These are phyloP conservation scores for Desmodus rotundus DNA, from an alignment of 2,113 vertebrate species.

Conservation along the genomic window DNA sequence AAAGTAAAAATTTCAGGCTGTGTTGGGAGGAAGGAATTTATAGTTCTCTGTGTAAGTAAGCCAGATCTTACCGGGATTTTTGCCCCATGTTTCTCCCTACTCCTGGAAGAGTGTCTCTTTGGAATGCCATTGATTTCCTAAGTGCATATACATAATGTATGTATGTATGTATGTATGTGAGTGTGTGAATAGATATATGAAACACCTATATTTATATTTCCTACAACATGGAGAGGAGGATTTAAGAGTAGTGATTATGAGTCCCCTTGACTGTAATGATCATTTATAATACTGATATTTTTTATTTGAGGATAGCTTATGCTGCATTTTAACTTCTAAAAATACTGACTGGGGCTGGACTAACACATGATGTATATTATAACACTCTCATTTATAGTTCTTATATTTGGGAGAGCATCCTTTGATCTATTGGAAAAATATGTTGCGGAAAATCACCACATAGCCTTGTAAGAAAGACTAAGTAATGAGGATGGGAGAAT, in stretches of 20 bases:
- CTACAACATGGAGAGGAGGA: not conserved
- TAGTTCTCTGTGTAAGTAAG: not conserved
- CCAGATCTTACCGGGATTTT: not conserved
- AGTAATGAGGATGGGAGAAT: not conserved
- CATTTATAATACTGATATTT: not conserved
- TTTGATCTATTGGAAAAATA: not conserved
- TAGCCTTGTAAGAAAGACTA: not conserved
- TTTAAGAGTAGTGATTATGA: not conserved
- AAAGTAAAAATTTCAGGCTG: slow-evolving; percentile 10
- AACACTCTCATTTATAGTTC: not conserved
- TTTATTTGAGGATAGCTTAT: not conserved
- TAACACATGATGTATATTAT: not conserved
- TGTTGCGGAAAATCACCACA: not conserved
- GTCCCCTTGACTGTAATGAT: not conserved
- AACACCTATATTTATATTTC: not conserved
- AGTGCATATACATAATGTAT: not conserved
- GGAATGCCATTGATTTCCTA: not conserved
- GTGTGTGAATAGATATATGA: not conserved
- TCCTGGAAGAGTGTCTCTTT: not conserved
- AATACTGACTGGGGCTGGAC: not conserved
- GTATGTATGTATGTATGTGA: not conserved
- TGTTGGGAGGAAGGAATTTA: not conserved
- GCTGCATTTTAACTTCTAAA: not conserved
- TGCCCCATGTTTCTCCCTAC: not conserved
- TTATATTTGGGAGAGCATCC: not conserved